Base-by-base conservation (phyloP, 2,888 invertebrate species). In the Autographa gamma region DNA sequence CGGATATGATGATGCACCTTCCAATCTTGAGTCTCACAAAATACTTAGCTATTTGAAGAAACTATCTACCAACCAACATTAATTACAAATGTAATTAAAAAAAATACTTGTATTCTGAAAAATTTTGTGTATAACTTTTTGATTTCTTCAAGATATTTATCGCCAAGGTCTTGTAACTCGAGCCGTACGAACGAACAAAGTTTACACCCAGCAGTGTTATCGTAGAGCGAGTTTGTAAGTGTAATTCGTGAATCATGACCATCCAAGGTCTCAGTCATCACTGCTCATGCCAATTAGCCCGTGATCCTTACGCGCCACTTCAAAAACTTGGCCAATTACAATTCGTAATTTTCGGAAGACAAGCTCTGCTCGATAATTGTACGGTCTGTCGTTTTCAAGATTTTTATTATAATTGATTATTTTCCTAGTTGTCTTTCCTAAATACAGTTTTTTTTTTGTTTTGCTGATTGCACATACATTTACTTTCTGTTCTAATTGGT, bases 271-370 rank as follows among this genome's bases (percentile, higher is more conserved):
- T 61, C 63, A 77, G 71, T 81, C 86, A 82, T 84, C 85, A 82
- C 81, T 86, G 84, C 83, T 86, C 86, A 82, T 78, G 81, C 84
- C 86, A 86, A 87, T 90, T 89, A 88, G 79, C 76, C 80, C 83
- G 68, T 80, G 85, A 86, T 85, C 85, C 82, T 79, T 79, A 78
- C 75, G 63, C 68, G 43, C 75, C 76, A 83, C 85, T 82, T 79
- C 85, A 85, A 85, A 86, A 91, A 90, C 89, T 91, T 89, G 74
- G 78, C 81, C 86, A 85, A 88, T 91, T 90, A 87, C 80, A 73
- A 79, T 79, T 81, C 74, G 73, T 79, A 70, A 82, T 77, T 71
- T 74, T 58, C 59, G 32, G 52, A 80, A 69, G 70, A 66, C 63
- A 73, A 63, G 32, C 60, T 56, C 54, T 25, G 19, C 59, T 71